Base-by-base conservation (phyloP, 2,113 vertebrate species). In the Odobenus rosmarus region DNA sequence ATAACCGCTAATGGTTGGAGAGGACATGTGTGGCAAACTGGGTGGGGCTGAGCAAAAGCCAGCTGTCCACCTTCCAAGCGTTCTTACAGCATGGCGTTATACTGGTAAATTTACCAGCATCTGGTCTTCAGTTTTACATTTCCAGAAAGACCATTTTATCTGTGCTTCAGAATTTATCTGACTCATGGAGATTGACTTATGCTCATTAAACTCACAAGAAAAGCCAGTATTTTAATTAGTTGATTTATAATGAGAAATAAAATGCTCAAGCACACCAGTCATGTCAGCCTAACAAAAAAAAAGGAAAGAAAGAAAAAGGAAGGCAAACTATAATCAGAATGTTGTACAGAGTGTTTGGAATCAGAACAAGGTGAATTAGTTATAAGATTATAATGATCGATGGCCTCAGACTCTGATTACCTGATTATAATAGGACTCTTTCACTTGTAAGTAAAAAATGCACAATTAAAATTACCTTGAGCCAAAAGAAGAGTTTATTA, bases 151-250 rank as follows among this genome's bases (percentile, higher is more conserved):
- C 72, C 49, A 24, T 96, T 95, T 93, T 67, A 79, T 96, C 77
- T 57, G 8, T 86, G 72, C 64, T 95, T 96, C 95, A 93, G 89
- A 67, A 64, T 92, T 95, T 95, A 82, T 93, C 59, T 96, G 93
- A 95, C 59, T 82, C 77, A 80, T 83, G 77, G 79, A 95, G 83
- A 96, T 31, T 87, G 72, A 92, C 51, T 95, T 67, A 26, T 46
- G 55, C 55, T 93, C 55, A 82, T 90, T 93, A 92, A 82, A 69
- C 46, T 59, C 42, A 90, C 4, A 87, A 96, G 85, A 84, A 95
- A 98, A 96, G 31, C 53, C 61, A 90, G 26, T 92, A 88, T 96
- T 96, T 82, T 96, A 97, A 96, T 93, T 96, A 93, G 64, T 94
- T 96, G 77, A 97, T 96, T 94, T 96, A 82, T 85, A 81, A 96